A percentile compares a stretch with the other conserved stretches of the same genome.
phyloP scores from a whole-genome alignment of 92 coral and sea anemone genomes.

The Hydrozoanthus gracilis region DNA sequence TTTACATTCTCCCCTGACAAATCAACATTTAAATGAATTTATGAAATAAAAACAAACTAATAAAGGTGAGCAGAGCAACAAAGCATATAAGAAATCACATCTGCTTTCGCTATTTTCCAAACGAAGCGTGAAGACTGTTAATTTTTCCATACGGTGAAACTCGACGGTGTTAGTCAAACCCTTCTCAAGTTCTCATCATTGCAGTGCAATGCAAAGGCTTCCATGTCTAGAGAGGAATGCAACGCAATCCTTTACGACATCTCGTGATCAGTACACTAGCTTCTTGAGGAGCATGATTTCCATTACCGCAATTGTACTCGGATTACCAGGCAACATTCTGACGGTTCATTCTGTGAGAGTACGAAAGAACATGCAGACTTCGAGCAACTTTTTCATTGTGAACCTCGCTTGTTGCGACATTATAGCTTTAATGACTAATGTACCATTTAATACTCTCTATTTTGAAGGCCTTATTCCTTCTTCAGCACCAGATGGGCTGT shows the following conservation, averaged over 20 bases:
- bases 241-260: background rate
- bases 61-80: too few relatives aligned
- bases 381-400: constrained; percentile 4
- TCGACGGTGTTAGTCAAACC: too few relatives aligned
- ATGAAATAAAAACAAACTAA: too few relatives aligned
- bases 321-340: background rate
- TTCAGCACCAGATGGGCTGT: background rate
- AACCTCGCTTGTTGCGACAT: constrained; percentile 20
- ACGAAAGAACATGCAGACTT: background rate
- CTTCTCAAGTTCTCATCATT: too few relatives aligned
- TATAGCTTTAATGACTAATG: background rate
- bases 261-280: background rate
- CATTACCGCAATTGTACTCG: background rate
- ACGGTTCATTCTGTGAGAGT: constrained; percentile 4
- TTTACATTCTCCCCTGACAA: too few relatives aligned
- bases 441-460: background rate
- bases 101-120: too few relatives aligned
- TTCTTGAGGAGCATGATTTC: background rate
- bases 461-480: background rate
- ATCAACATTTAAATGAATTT: too few relatives aligned
- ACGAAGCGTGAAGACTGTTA: too few relatives aligned
- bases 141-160: too few relatives aligned
- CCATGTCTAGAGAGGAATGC: background rate
- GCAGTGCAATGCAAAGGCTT: too few relatives aligned
- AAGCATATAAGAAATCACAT: too few relatives aligned